These are phyloP conservation scores for Cataglyphis livida DNA, from an alignment of 2,888 invertebrate species.

Conservation along the genomic window DNA sequence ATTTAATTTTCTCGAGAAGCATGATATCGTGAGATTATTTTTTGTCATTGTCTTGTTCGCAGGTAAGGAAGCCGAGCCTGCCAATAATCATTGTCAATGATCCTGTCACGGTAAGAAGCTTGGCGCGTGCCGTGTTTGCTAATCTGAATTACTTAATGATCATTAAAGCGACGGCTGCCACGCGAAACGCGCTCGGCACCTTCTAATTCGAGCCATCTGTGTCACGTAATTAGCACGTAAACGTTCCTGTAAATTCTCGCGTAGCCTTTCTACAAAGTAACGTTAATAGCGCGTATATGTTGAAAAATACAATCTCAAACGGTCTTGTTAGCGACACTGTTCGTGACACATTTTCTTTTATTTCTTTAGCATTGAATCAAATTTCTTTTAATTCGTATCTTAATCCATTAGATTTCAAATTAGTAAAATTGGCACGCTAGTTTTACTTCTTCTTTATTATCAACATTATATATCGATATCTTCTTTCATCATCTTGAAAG, in stretches of 20 bases:
- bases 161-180: conserved; percentile 76
- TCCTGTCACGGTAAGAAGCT: conserved; percentile 56
- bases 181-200: conserved; percentile 65
- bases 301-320: not conserved
- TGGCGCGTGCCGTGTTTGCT: conserved; percentile 43
- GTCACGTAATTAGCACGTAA: conserved; percentile 69
- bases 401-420: not conserved
- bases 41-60: not conserved
- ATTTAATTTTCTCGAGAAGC: not conserved
- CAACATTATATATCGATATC: not conserved
- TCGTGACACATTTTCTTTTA: not conserved
- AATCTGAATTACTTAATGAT: conserved; percentile 77
- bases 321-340: not conserved
- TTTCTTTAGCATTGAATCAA: not conserved
- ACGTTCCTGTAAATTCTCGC: conserved; percentile 67
- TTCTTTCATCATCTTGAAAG: not conserved
- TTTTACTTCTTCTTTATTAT: not conserved
- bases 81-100: conserved; percentile 11
- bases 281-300: conserved; percentile 6
- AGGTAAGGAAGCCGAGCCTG: conserved; percentile 7
- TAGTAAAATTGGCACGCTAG: not conserved
- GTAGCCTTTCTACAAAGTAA: conserved; percentile 8
- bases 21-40: not conserved
- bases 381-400: not conserved
- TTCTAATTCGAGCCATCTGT: conserved; percentile 61